Conservation (phyloP, 2,888 invertebrate genomes). For the Eremobia ochroleuca region DNA sequence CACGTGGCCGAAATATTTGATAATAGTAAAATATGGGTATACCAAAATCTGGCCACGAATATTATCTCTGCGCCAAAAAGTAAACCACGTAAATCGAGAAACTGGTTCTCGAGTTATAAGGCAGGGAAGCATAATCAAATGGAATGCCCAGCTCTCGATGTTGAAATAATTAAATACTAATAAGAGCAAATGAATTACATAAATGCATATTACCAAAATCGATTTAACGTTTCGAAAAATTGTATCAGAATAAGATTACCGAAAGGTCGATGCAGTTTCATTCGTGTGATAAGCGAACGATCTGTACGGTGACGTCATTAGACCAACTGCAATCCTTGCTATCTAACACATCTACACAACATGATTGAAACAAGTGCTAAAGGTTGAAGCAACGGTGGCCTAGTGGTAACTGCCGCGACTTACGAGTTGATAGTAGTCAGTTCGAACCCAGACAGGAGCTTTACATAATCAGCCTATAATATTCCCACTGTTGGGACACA, state of each 20-base stretch:
- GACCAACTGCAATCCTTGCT: background rate
- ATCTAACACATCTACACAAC: background rate
- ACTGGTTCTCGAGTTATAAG: background rate
- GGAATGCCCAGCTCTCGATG: conserved; percentile 15
- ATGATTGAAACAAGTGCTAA: background rate
- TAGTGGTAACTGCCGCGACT: no score
- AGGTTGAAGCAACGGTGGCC: no score
- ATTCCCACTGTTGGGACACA: no score
- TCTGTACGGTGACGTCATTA: background rate
- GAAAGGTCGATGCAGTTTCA: conserved; percentile 23
- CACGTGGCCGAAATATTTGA: no score
- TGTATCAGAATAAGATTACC: conserved; percentile 6
- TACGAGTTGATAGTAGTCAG: no score
- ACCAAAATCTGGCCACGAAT: background rate
- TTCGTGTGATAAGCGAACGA: background rate
- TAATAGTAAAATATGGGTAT: background rate
- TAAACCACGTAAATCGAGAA: background rate
- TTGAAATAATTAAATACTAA: conserved; percentile 23
- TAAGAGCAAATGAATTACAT: conserved; percentile 30
- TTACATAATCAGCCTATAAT: no score
- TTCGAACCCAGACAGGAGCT: no score
- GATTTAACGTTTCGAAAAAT: conserved; percentile 13
- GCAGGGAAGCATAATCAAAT: background rate
- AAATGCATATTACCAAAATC: conserved; percentile 11
- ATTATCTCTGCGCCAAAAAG: background rate